Evolutionary conservation across 2,888 invertebrate genomes (phyloP), one percentile per base, ranked within the genome.

Genomic region (Pheosia gnoma): DNA sequence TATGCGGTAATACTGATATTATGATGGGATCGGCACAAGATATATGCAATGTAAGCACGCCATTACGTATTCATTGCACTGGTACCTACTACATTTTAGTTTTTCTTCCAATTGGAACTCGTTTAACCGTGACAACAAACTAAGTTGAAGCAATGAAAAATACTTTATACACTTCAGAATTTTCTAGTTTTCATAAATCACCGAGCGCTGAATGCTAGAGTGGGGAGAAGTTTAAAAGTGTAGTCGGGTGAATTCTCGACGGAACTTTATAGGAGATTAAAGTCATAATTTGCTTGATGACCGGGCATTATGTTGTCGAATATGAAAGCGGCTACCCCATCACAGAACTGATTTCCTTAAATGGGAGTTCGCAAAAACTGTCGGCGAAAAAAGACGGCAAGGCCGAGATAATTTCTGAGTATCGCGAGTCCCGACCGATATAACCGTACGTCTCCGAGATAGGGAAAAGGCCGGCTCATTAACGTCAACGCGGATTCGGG

Each of bases 171-270:
- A 67, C 80, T 86, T 85, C 77, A 85, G 80, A 87, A 86, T 85
- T 87, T 75, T 87, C 85, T 88, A 91, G 88, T 89, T 89, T 90
- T 84, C 85, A 90, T 90, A 91, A 92, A 91, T 91, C 88, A 90
- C 83, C 76, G 77, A 82, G 84, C 85, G 83, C 77, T 87, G 87
- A 90, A 90, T 86, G 84, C 81, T 80, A 80, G 81, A 74, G 82
- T 82, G 73, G 83, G 25, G 81, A 81, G 78, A 89, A 90, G 83
- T 91, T 91, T 85, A 82, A 84, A 90, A 88, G 87, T 87, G 85
- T 89, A 86, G 83, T 88, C 82, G 83, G 79, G 82, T 88, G 85
- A 88, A 88, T 87, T 89, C 84, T 82, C 81, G 77, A 75, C 74
- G 78, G 74, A 89, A 89, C 84, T 88, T 91, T 90, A 83, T 82